Evolutionary conservation across 2,797 vertebrate genomes (phyloP).

Genomic region (Diplodus sargus): DNA sequence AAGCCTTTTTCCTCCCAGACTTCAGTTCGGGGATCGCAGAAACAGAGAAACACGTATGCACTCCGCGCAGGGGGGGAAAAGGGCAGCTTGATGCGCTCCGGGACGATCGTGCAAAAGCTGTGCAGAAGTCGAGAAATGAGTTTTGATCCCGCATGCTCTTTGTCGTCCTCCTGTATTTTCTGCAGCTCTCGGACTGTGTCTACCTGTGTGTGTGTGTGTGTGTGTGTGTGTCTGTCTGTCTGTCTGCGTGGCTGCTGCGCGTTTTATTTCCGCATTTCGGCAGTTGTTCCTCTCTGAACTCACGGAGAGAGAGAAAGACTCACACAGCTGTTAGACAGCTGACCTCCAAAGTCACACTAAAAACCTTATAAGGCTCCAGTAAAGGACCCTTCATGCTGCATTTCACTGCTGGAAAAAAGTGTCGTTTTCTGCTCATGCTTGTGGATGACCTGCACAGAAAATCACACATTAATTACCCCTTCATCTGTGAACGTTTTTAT

Average conservation of each 20-base stretch:
- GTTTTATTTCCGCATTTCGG: constrained; percentile 49
- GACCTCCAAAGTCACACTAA: constrained; percentile 59
- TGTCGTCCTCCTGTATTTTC: background rate
- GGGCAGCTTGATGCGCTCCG: constrained; percentile 8
- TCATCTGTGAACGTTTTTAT: constrained; percentile 66
- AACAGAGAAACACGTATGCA: constrained; percentile 14
- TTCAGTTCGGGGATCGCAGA: background rate
- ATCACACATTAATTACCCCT: constrained; percentile 71
- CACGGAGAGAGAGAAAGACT: background rate
- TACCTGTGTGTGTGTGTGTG: constrained; percentile 34
- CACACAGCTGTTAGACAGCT: constrained; percentile 52
- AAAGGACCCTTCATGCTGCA: constrained; percentile 41
- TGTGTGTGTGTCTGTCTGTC: background rate
- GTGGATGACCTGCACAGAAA: constrained; percentile 67
- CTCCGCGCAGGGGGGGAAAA: background rate
- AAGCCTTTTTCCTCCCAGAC: background rate
- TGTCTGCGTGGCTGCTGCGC: constrained; percentile 24
- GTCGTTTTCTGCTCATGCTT: constrained; percentile 41
- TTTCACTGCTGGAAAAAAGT: constrained; percentile 30
- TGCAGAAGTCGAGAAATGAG: background rate
- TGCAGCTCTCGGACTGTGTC: background rate
- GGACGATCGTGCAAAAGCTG: background rate
- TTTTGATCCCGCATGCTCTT: background rate
- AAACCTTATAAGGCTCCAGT: constrained; percentile 25
- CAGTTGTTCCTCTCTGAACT: constrained; percentile 23